A percentile compares a stretch with the other conserved stretches of the same genome.
Conservation (phyloP, 2,113 vertebrate genomes). For the Periophthalmus modestus region DNA sequence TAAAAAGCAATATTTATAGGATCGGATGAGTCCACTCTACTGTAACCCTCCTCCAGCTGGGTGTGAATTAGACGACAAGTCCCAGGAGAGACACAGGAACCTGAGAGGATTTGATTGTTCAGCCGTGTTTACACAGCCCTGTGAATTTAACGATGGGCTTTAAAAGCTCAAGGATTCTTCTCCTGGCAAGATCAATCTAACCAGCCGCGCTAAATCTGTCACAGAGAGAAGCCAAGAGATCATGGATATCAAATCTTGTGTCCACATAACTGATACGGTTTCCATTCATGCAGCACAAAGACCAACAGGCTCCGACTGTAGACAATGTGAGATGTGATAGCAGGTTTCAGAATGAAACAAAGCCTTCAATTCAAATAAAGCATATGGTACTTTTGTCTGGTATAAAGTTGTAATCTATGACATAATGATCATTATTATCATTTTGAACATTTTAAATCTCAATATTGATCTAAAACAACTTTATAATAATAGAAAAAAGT, state of each 20-base stretch:
- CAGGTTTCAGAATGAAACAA: slow-evolving; percentile 6
- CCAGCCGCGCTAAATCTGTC: slow-evolving; percentile 18
- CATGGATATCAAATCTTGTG: slow-evolving; percentile 11
- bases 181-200: slow-evolving; percentile 28
- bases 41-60: slow-evolving; percentile 2
- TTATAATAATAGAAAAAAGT: too few relatives aligned
- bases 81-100: slow-evolving; percentile 12
- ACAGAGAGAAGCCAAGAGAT: not conserved
- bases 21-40: not conserved
- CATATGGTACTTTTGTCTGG: too few relatives aligned
- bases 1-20: not conserved
- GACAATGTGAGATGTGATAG: slow-evolving; percentile 23
- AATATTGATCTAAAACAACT: too few relatives aligned
- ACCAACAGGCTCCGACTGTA: slow-evolving; percentile 17
- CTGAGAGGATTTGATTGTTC: slow-evolving; percentile 28
- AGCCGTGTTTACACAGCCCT: slow-evolving; percentile 31
- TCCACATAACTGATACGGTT: slow-evolving; percentile 1
- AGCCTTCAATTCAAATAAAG: slow-evolving; percentile 24
- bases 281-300: slow-evolving; percentile 29
- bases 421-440: too few relatives aligned
- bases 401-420: too few relatives aligned
- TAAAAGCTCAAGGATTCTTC: slow-evolving; percentile 26
- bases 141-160: slow-evolving; percentile 31
- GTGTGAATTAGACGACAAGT: slow-evolving; percentile 25
- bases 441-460: too few relatives aligned